These are phyloP conservation scores for Yoshiicerus persimilis DNA, from an alignment of 1,140 invertebrate species.

Conservation along the genomic window DNA sequence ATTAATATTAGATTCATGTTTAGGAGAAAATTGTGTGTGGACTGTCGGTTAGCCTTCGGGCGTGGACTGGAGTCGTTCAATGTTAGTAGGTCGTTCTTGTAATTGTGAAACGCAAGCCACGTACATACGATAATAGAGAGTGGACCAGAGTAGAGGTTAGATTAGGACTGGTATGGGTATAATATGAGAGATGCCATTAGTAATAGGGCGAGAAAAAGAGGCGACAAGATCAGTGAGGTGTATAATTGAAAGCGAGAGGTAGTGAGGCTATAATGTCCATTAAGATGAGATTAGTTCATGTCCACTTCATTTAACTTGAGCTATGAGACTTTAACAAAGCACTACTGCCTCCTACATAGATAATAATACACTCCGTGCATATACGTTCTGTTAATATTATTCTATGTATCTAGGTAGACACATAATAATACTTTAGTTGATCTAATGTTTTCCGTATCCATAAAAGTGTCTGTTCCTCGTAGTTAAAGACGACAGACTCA, in stretches of 20 bases:
- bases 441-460: background rate
- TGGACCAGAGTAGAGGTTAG: background rate
- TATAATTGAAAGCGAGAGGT: conserved; percentile 21
- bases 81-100: background rate
- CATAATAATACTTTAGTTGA: background rate
- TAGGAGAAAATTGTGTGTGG: background rate
- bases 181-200: background rate
- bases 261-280: conserved; percentile 9
- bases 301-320: conserved; percentile 13
- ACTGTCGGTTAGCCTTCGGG: background rate
- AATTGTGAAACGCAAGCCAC: background rate
- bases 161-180: background rate
- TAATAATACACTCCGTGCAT: background rate
- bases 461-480: background rate
- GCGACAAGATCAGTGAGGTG: background rate
- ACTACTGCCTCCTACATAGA: background rate
- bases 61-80: background rate
- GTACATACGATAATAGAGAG: background rate
- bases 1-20: background rate
- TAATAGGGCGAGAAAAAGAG: background rate
- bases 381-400: background rate
- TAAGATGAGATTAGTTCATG: conserved; percentile 9
- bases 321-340: background rate
- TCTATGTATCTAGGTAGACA: background rate
- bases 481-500: background rate